Evolutionary conservation across 2,113 vertebrate genomes (phyloP).

Genomic region (Cromileptes altivelis): DNA sequence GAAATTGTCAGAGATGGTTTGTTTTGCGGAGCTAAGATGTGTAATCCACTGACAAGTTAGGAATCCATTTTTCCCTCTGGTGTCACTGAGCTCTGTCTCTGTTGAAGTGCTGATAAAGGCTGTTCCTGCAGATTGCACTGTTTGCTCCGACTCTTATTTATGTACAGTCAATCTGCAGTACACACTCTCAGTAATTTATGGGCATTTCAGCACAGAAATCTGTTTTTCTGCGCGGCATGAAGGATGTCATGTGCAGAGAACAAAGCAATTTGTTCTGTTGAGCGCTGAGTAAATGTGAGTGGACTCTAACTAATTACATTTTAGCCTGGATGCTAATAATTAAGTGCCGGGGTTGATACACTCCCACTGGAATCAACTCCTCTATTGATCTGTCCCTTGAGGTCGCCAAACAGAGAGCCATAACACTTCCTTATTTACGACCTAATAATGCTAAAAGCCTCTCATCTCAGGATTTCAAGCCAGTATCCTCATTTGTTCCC

Average conservation of each 20-base stretch:
- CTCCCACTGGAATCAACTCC: conserved; percentile 25
- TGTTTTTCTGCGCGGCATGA: neutral
- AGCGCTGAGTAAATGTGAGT: neutral
- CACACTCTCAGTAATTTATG: conserved; percentile 16
- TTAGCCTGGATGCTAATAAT: neutral
- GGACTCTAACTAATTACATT: conserved; percentile 11
- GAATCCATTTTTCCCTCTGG: neutral
- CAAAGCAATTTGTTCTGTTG: conserved; percentile 17
- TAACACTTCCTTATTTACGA: conserved; percentile 45
- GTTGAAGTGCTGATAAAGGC: neutral
- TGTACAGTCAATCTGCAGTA: neutral
- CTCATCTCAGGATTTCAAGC: conserved; percentile 20
- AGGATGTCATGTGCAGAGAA: conserved; percentile 2
- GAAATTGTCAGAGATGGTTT: conserved; percentile 31
- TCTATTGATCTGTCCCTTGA: conserved; percentile 35
- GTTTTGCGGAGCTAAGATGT: neutral
- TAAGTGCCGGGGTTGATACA: conserved; percentile 6
- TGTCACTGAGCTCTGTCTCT: conserved; percentile 11
- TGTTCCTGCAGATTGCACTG: neutral
- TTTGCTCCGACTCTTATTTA: conserved; percentile 12
- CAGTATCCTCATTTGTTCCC: conserved; percentile 4
- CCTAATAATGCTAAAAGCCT: conserved; percentile 54
- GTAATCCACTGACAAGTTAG: conserved; percentile 14
- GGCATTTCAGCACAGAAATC: conserved; percentile 13
- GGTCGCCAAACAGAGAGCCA: neutral